Base-by-base conservation (phyloP, 2,797 vertebrate species). In the Ptychadena robeensis region DNA sequence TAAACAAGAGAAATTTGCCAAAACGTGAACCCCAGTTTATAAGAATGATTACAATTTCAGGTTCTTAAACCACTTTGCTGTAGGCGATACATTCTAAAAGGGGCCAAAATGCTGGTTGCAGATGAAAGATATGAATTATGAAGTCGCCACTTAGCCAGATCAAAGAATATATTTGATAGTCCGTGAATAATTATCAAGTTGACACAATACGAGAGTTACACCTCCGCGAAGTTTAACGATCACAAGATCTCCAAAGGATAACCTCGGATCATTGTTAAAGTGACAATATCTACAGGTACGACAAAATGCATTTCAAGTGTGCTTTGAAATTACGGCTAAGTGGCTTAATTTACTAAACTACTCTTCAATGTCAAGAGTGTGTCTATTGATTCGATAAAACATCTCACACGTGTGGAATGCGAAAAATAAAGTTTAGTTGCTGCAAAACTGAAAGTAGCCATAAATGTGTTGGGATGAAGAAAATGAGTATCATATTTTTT, bases 181-280 rank as follows among this genome's bases (percentile, higher is more conserved):
- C 44, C 73, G 64, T 63, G 44, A 82, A 76, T 82, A 61, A 73
- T 79, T 38, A 59, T 61, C 32, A 71, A 34, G 53, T 80, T 32
- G 63, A 57, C 40, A 30, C 38, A 61, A 75, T 69, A 69, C 63
- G n/a, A 75, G 38, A 30, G 32, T 22, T 22, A 48, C 14, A 65
- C 12, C 5, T 11, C 12, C 10, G 31, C 14, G n/a, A 34, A 15
- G 31, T 28, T 34, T 53, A 48, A 34, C 40, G 38, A 73, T 73
- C 32, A 32, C 30, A 32, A 57, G 31, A 22, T 9, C 15, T 22
- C 30, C n/a, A 18, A n/a, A 44, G 37, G 9, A 64, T 40, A 61
- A 35, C 14, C 38, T 31, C 65, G 35, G 9, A 63, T 72, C 27
- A 28, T 14, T 12, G 11, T 8, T 35, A 73, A 73, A 32, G 8